Evolutionary conservation across 2,797 vertebrate genomes (phyloP), one percentile per base, ranked within the genome.

Genomic region (Hoplostethus atlanticus): DNA sequence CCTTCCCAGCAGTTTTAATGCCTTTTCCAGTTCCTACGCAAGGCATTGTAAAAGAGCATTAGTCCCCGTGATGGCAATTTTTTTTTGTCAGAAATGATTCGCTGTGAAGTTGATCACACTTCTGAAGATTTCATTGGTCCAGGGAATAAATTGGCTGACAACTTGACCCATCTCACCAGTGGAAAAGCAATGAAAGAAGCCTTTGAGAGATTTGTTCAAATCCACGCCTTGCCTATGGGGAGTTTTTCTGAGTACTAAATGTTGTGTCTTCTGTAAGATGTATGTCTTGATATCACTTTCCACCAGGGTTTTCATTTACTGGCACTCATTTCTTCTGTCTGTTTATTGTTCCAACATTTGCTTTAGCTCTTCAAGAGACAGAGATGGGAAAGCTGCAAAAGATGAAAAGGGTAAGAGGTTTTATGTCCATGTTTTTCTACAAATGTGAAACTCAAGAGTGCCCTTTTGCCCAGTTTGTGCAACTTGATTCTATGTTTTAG

Each of bases 101-200:
- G 89, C 95, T 96, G 94, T 96, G 96, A 97, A 96, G 96, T 96
- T 96, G 96, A 96, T 94, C 95, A 96, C 95, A 96, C 95, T 95
- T 93, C 96, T 94, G 97, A 98, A 97, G 97, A 98, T 94, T 96
- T 97, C 96, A 97, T 96, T 98, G 97, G 95, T 96, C 96, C 95
- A 97, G 96, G 95, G 95, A 97, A 95, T 96, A 96, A 96, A 96
- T 98, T 98, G 94, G 96, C 97, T 96, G 96, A 96, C 96, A 97
- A 96, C 95, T 91, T 96, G 96, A 96, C 93, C 95, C 97, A 95
- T 96, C 96, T 95, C 96, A 95, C 91, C 94, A 95, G 95, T 96
- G 97, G 97, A 97, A 96, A 97, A 96, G 95, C 95, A 95, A 96
- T 96, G 44, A 96, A 96, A 96, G 96, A 97, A 96, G 95, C 96